Conservation (phyloP, 2,888 invertebrate genomes). For the Xiphydria camelus region DNA sequence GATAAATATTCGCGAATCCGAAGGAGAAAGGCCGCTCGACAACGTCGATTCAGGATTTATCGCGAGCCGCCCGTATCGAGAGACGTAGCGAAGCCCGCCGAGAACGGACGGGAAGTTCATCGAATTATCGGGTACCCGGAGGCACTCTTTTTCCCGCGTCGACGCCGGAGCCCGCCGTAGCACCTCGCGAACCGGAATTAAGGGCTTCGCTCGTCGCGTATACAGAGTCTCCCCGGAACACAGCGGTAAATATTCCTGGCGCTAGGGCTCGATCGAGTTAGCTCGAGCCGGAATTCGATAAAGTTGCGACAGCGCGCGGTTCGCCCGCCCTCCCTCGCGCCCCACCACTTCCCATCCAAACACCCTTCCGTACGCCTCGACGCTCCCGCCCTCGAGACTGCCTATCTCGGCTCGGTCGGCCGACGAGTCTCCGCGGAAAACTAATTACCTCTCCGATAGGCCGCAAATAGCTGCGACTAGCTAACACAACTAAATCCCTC, state of each 20-base stretch:
- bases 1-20: too few relatives aligned
- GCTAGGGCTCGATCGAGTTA: constrained; percentile 36
- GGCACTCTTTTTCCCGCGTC: too few relatives aligned
- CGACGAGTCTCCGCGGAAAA: constrained; percentile 36
- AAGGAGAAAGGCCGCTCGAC: too few relatives aligned
- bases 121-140: neutral
- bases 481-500: constrained; percentile 34
- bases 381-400: constrained; percentile 18
- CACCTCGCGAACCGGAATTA: too few relatives aligned
- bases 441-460: constrained; percentile 46
- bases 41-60: too few relatives aligned
- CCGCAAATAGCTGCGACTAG: constrained; percentile 42
- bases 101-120: too few relatives aligned
- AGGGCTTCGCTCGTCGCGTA: too few relatives aligned
- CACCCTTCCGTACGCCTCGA: constrained; percentile 18
- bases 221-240: constrained; percentile 4
- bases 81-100: too few relatives aligned
- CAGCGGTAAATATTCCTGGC: constrained; percentile 32
- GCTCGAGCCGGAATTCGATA: constrained; percentile 36
- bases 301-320: constrained; percentile 33
- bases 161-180: too few relatives aligned
- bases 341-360: constrained; percentile 23
- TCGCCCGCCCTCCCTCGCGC: constrained; percentile 2
- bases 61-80: too few relatives aligned
- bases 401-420: constrained; percentile 19